These are phyloP conservation scores for Dolichoris vasculosae DNA, from an alignment of 1,140 invertebrate species.

Conservation along the genomic window DNA sequence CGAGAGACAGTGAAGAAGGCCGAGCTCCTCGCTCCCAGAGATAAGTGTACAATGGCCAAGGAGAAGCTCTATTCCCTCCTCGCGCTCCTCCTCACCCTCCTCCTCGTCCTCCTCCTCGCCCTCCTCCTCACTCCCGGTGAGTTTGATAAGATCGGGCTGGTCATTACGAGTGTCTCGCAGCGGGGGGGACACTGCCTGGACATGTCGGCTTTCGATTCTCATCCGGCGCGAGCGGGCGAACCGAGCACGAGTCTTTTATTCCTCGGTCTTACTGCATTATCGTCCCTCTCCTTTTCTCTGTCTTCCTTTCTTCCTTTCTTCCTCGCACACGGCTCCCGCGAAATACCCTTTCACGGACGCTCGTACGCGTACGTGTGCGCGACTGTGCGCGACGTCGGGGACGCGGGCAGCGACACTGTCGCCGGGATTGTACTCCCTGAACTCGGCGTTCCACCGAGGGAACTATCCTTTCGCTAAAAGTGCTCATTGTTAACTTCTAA, in stretches of 20 bases:
- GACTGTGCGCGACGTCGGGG: not conserved
- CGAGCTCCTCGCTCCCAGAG: slow-evolving; percentile 57
- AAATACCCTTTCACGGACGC: slow-evolving; percentile 17
- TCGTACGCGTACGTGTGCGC: not conserved
- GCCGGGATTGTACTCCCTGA: not conserved
- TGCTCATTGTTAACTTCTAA: slow-evolving; percentile 34
- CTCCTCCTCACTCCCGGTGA: slow-evolving; percentile 48
- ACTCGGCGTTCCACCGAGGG: too few species aligned
- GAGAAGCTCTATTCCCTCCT: slow-evolving; percentile 39
- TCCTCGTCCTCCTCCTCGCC: not conserved
- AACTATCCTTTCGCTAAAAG: slow-evolving; percentile 1
- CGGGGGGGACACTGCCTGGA: slow-evolving; percentile 65
- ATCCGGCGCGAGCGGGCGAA: slow-evolving; percentile 50
- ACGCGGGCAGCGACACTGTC: not conserved
- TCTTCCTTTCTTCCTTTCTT: slow-evolving; percentile 21
- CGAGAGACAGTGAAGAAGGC: slow-evolving; percentile 47
- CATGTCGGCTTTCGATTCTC: slow-evolving; percentile 68
- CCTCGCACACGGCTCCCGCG: slow-evolving; percentile 29
- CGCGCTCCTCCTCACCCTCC: not conserved
- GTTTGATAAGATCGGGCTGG: slow-evolving; percentile 68
- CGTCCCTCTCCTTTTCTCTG: slow-evolving; percentile 35
- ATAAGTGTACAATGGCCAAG: slow-evolving; percentile 68
- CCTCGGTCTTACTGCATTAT: slow-evolving; percentile 48
- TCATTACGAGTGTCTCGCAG: slow-evolving; percentile 71
- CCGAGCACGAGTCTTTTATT: slow-evolving; percentile 36